Evolutionary conservation across 2,113 vertebrate genomes (phyloP), one percentile per base, ranked within the genome.

Genomic region (Eupsittula cactorum): DNA sequence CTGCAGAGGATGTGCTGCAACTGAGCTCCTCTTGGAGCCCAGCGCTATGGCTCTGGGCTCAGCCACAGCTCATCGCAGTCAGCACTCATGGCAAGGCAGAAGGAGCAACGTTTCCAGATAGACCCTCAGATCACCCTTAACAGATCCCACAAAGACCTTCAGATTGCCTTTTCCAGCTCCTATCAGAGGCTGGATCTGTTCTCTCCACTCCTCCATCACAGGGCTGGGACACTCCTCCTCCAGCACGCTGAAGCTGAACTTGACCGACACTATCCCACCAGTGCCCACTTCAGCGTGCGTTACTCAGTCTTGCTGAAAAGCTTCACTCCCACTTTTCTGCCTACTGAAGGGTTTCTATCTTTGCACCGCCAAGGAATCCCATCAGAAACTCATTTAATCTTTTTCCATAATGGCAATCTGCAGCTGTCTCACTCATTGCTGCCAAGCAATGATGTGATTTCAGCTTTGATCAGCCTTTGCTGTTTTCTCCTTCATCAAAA

Each of bases 371-470:
- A 29, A 64, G 71, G 68, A 37, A 78, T 70, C n/a, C 79, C 5
- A 0, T 83, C 81, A 80, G 68, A 49, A 88, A 60, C 73, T 55
- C 70, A 49, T 70, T 90, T 41, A 33, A 65, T 77, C 59, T 73
- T 74, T 65, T 88, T 82, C 88, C 76, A 37, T 37, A 44, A 47
- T n/a, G 80, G 68, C 59, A 71, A 59, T 74, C 33, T 64, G 62
- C 82, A 64, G 75, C 70, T 76, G 52, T 33, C 85, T 93, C 47
- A 18, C 29, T 50, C 69, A 70, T 91, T 10, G 70, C 88, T 96
- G 92, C 90, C 82, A 82, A 20, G 75, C n/a, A 57, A 41, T 75
- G 46, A 14, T 67, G 82, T 35, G 86, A 90, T 84, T 81, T 90
- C 62, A 71, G 65, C 85, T 96, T 82, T 93, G 65, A 75, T 47